Base-by-base conservation (phyloP, 2,797 vertebrate genomes). In the Podarcis lilfordi region DNA sequence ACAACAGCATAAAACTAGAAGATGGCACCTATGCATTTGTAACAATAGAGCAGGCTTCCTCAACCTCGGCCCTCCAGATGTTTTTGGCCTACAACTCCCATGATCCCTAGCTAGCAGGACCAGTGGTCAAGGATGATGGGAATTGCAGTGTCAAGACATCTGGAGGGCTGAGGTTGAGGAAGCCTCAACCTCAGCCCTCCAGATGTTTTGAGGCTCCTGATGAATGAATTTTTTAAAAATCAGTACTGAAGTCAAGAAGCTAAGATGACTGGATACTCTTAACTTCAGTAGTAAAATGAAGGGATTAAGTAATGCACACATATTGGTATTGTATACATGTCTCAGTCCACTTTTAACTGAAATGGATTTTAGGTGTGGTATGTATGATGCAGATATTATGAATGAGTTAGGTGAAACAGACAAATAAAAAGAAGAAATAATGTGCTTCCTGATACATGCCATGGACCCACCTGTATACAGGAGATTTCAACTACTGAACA, bases 391-490 rank as follows among this genome's bases (percentile, higher is more conserved):
- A 85, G 7, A n/a, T 66, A 85, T 37, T 91, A 84, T 80, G 78
- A 89, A 86, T 35, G 66, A 80, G 23, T 76, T 77, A 68, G n/a
- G 25, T 75, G 13, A 85, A 13, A 77, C 35, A 77, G 4, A 64
- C 35, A 76, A 59, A 59, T 37, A 74, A 66, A 27, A 25, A 71
- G 89, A 90, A 79, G 91, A 91, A 81, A 94, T 3, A 17, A 89
- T 86, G 27, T 89, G 82, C 79, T 92, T 94, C 89, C 91, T 91
- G 81, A 92, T 92, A 89, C 13, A 80, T 92, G 92, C n/a, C 3
- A 92, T 71, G 80, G 76, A 92, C 66, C 88, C 81, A 93, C 82
- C 87, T 91, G 88, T 43, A 82, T 82, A 88, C 76, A 87, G 69
- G 72, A 88, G 72, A 83, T 88, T 91, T 87, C 32, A 4, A 87